phyloP scores from a whole-genome alignment of 2,113 vertebrate genomes.

The Equus przewalskii region DNA sequence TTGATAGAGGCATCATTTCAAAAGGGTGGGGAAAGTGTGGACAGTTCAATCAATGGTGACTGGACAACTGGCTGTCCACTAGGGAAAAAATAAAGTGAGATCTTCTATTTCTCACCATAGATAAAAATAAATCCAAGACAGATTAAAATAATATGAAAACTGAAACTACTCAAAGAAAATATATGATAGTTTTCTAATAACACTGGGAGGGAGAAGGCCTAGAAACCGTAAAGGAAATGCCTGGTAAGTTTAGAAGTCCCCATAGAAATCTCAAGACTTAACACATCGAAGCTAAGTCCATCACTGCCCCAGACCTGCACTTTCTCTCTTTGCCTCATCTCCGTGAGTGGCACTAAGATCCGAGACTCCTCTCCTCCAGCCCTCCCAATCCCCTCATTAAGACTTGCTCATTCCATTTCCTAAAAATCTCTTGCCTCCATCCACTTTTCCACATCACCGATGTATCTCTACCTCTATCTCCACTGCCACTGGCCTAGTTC shows the following conservation, averaged over 20 bases:
- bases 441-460: neutral
- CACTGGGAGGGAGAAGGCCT: neutral
- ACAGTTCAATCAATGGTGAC: neutral
- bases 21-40: neutral
- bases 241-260: neutral
- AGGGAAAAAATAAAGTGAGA: neutral
- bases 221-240: constrained; percentile 17
- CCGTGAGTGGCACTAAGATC: neutral
- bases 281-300: neutral
- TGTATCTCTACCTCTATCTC: neutral
- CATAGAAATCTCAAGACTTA: neutral
- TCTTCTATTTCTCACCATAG: neutral
- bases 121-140: constrained; percentile 47
- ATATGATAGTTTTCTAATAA: neutral
- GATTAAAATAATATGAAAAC: constrained; percentile 45
- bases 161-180: constrained; percentile 47
- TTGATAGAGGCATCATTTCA: constrained; percentile 10
- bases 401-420: neutral
- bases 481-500: neutral
- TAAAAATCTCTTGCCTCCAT: neutral
- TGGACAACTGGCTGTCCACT: neutral
- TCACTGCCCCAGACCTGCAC: neutral
- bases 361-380: neutral
- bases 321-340: neutral
- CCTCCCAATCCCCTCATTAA: neutral